Evolutionary conservation across 2,888 invertebrate species (phyloP), one percentile per base, ranked within the genome.

Genomic region (Masnerella sp.): DNA sequence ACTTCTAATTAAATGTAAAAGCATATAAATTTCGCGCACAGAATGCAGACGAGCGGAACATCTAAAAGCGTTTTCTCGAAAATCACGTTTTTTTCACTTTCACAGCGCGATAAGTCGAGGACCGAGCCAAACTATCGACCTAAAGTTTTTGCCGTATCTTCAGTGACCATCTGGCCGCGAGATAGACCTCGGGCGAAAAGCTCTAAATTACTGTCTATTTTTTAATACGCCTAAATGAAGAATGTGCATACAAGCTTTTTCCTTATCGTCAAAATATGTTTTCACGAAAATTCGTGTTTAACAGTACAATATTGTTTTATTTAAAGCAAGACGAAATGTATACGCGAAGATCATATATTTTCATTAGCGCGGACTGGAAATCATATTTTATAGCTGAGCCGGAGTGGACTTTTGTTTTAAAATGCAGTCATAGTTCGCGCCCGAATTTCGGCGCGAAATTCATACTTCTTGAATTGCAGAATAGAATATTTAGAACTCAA

Each of bases 101-200:
- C 22, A 30, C 18, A 51, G 38, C 67, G 18, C 52, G 68, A 68
- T 68, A 59, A 59, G 43, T 59, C 20, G 51, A 59, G 38, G 8
- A 28, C 58, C 30, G 52, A 68, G 68, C 68, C 59, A 68, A n/a
- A 59, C 42, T 68, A 68, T 68, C 45, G 68, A 59, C 32, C 58
- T 58, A 42, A 58, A 67, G 12, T 58, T 58, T 67, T 58, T 51
- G 49, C 51, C 28, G 58, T 58, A 67, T 67, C 58, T 58, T 51
- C 47, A 18, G 34, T 51, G 58, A 43, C 67, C 67, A 67, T 58
- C 67, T 58, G 67, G 43, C 56, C 32, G 34, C 25, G 34, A 20
- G 51, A 58, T 43, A 58, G 43, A 58, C 58, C 43, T 22, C 28
- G n/a, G 49, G 56, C 49, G 30, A 49, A 42, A 38, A 5, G 36